Conservation (phyloP, 2,797 vertebrate genomes). For the Coendou prehensilis region DNA sequence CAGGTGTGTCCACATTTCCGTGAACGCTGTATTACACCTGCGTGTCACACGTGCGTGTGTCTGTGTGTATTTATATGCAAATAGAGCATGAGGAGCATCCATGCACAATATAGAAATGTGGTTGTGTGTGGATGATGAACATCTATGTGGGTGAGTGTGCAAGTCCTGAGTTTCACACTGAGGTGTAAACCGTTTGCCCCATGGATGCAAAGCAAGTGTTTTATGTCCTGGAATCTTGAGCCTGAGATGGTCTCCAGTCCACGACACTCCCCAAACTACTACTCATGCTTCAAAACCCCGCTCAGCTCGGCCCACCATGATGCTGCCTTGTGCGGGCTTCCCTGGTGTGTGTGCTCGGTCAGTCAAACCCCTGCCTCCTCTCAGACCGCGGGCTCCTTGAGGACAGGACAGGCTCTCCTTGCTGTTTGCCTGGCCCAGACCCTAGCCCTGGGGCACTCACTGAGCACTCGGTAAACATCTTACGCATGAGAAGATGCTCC, state of each 20-base stretch:
- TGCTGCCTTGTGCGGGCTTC: no score
- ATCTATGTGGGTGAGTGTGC: neutral
- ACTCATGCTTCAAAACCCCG: slow-evolving; percentile 36
- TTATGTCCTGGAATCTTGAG: neutral
- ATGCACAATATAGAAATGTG: no score
- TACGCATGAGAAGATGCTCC: slow-evolving; percentile 68
- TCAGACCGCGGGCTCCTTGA: slow-evolving; percentile 69
- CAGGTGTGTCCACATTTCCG: neutral
- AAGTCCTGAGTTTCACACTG: neutral
- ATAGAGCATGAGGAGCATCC: no score
- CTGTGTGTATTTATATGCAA: no score
- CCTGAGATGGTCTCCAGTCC: neutral
- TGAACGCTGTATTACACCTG: no score
- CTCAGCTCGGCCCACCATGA: neutral
- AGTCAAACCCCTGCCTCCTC: slow-evolving; percentile 31
- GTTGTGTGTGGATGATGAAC: no score
- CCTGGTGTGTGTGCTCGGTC: no score
- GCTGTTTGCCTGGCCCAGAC: slow-evolving; percentile 45
- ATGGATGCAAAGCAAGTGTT: neutral
- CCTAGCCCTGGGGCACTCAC: slow-evolving; percentile 70
- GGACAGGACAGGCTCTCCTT: slow-evolving; percentile 64
- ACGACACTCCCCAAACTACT: neutral
- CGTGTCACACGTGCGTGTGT: no score
- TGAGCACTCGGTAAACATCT: slow-evolving; percentile 78
- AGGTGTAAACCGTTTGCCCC: neutral